Evolutionary conservation across 2,888 invertebrate species (phyloP), one percentile per base, ranked within the genome.

Genomic region (Volucella zonaria): DNA sequence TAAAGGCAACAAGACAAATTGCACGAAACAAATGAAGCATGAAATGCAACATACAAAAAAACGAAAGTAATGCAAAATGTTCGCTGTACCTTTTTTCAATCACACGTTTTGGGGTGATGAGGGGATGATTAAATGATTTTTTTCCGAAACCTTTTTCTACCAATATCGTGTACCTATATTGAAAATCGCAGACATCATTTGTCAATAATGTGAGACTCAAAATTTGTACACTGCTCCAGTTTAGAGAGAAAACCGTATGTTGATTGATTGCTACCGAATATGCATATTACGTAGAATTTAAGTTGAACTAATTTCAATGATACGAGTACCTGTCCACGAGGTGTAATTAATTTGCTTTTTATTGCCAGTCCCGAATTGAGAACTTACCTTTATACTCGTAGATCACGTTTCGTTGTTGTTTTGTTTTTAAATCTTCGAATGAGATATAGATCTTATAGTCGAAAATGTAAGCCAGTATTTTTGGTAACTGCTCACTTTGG

Each of bases 401-500:
- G 75, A 80, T 80, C 83, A 83, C 75, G 83, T 83, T 61, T 74
- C 75, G 59, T 66, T 80, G 71, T 43, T 67, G 38, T 61, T 59
- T 59, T 67, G 49, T 10, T 62, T 62, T 68, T 45, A 54, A n/a
- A 31, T 51, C 10, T 52, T 61, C 31, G 54, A 62, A n/a, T 18
- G 18, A 12, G 80, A 83, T 82, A 76, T 14, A 42, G 40, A 82
- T 83, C 83, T 71, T 15, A n/a, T 75, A 45, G 70, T 52, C 80
- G 56, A 75, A 76, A 73, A 71, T 61, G 76, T 11, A 67, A 67
- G 54, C 14, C 59, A 51, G 40, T 49, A 66, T 80, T 80, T 67
- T 80, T 67, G 76, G 73, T 68, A 85, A 81, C 62, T 77, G 76
- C 18, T 54, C 45, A 61, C 87, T 88, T 90, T 90, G 90, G 90